Base-by-base conservation (phyloP, 2,113 vertebrate species). In the Leucopsar rothschildi region DNA sequence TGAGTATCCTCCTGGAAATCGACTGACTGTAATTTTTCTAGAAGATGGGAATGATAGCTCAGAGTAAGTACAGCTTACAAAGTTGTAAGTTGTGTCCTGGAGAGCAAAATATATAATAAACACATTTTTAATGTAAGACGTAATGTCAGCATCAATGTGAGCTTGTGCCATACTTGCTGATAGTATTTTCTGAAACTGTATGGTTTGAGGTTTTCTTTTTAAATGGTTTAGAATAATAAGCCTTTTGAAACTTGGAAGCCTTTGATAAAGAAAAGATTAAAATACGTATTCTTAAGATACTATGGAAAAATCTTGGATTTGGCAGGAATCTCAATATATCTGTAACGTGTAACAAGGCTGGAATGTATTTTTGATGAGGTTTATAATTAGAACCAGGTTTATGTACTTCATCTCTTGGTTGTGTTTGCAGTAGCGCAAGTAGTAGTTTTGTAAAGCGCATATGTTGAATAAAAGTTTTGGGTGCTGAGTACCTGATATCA, bases 1-100 rank as follows among this genome's bases (percentile, higher is more conserved):
- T 97, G 99, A 99, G 83, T 99, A 99, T 94, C 99, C 99, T n/a
- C 99, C 99, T 61, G 99, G 99, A 65, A 99, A 99, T 97, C 97
- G 98, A 21, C 97, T 99, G 63, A 98, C 96, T 16, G 98, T 99
- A 23, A 94, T 96, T 87, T 99, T 98, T 91, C 91, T 99, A 28
- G 99, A 99, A 25, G 99, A 99, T 53, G 99, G 99, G 61, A 99
- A 98, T 68, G 99, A 99, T 85, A 98, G 98, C 56, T 97, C 98
- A 93, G 99, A 99, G 99, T 99, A 96, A 91, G 98, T 98, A 90
- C 27, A 66, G 10, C 37, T 68, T 29, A 33, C 4, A 39, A 44
- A 33, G 16, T 60, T 82, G 6, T 23, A 69, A 72, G 19, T 33
- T 91, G 25, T 15, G 2, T 77, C 80, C 42, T 82, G 40, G n/a